These are phyloP conservation scores for Heptranchias perlo DNA, from an alignment of 2,113 vertebrate species.

Conservation along the genomic window DNA sequence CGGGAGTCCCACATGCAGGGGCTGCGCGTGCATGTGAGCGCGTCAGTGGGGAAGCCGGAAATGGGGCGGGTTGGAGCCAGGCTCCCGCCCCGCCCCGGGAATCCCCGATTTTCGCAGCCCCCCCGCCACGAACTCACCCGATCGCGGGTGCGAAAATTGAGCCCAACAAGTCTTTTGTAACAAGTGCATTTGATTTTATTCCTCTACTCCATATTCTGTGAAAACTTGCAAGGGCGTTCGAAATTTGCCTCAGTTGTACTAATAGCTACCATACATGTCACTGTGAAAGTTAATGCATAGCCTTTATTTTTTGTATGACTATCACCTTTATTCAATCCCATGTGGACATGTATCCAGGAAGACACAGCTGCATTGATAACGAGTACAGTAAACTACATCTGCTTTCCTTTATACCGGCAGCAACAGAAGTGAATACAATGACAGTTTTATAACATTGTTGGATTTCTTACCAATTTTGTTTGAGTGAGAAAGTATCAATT, in stretches of 20 bases:
- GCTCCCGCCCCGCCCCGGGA: no score
- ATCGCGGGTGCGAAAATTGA: no score
- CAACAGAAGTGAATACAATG: neutral
- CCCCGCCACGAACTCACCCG: no score
- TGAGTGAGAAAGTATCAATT: neutral
- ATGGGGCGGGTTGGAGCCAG: no score
- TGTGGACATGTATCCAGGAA: neutral
- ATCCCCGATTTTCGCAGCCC: no score
- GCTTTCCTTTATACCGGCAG: constrained; percentile 13
- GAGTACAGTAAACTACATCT: neutral
- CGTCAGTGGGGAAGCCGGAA: no score
- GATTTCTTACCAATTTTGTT: constrained; percentile 5
- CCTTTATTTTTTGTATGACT: neutral
- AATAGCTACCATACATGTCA: neutral
- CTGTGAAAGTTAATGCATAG: neutral
- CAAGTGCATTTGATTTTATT: neutral
- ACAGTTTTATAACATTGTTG: neutral
- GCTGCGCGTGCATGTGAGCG: no score
- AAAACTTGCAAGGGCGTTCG: neutral
- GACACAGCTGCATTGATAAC: constrained; percentile 25
- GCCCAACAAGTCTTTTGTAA: neutral
- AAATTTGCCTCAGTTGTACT: neutral
- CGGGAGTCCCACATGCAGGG: no score
- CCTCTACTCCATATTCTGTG: neutral
- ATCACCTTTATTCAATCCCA: neutral